Evolutionary conservation across 2,888 invertebrate genomes (phyloP).

Genomic region (Elmis aenea): DNA sequence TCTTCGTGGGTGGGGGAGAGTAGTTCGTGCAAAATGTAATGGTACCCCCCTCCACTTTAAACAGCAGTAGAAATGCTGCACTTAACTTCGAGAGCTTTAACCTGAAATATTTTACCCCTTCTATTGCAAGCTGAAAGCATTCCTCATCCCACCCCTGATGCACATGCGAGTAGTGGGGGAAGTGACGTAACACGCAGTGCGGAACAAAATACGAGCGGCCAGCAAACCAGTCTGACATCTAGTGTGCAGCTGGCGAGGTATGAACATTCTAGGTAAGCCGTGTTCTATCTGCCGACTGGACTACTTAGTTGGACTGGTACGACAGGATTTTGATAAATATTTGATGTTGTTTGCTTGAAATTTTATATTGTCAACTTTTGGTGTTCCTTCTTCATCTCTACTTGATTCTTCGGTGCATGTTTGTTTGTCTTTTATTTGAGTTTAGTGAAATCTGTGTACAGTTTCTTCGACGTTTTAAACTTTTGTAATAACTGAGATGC

Average conservation of each 20-base stretch:
- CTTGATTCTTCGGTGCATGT: constrained; percentile 15
- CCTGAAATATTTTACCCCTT: constrained; percentile 24
- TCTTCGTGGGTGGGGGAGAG: too few relatives aligned
- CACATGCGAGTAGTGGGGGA: constrained; percentile 26
- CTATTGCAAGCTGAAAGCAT: constrained; percentile 21
- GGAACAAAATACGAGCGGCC: constrained; percentile 45
- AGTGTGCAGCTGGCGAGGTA: constrained; percentile 47
- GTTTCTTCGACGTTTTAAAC: too few relatives aligned
- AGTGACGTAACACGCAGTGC: constrained; percentile 47
- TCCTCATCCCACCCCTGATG: constrained; percentile 16
- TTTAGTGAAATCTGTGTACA: too few relatives aligned
- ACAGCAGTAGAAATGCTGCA: constrained; percentile 24
- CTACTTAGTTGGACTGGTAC: constrained; percentile 40
- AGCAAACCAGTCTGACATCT: constrained; percentile 46
- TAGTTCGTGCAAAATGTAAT: too few relatives aligned
- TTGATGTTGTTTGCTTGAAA: constrained; percentile 33
- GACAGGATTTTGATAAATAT: constrained; percentile 38
- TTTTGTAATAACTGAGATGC: too few relatives aligned
- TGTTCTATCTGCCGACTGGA: constrained; percentile 27
- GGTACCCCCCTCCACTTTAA: constrained; percentile 18
- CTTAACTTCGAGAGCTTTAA: constrained; percentile 25
- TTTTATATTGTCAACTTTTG: constrained; percentile 19
- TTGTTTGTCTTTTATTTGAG: constrained; percentile 5
- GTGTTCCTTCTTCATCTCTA: constrained; percentile 16
- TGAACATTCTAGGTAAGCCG: constrained; percentile 50